These are phyloP conservation scores for Acrocephalus arundinaceus DNA, from an alignment of 2,113 vertebrate genomes.

Conservation along the genomic window DNA sequence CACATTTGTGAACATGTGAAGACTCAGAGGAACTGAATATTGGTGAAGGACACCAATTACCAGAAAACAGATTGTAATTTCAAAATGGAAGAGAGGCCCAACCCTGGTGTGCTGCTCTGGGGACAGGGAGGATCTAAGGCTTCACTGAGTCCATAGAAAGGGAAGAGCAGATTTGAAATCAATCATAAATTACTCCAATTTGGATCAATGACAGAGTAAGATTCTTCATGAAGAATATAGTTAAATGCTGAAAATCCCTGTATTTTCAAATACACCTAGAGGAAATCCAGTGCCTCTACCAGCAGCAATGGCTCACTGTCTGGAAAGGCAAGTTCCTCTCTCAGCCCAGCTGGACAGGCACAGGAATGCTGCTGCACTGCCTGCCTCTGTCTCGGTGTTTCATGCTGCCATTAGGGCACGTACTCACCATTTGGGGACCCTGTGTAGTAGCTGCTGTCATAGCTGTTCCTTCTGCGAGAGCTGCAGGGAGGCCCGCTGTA, in stretches of 20 bases:
- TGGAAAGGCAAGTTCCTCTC: background rate
- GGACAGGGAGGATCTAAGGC: background rate
- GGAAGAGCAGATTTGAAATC: background rate
- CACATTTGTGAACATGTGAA: background rate
- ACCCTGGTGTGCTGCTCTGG: background rate
- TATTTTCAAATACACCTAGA: background rate
- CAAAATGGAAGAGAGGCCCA: background rate
- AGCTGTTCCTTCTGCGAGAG: slow-evolving; percentile 81
- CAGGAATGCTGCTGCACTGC: no score
- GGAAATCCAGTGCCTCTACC: background rate
- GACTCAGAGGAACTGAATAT: background rate
- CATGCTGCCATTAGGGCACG: fast-evolving
- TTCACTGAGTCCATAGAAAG: background rate
- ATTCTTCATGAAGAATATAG: background rate
- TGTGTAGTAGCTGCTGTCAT: slow-evolving; percentile 86
- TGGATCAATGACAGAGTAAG: background rate
- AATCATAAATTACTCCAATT: background rate
- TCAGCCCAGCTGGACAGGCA: background rate
- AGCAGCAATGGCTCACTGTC: background rate
- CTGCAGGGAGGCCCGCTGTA: slow-evolving; percentile 83
- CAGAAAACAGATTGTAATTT: background rate
- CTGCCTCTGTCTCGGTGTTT: background rate
- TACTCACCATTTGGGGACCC: slow-evolving; percentile 83
- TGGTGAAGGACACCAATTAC: background rate
- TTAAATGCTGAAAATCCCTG: background rate